Evolutionary conservation across 2,797 vertebrate species (phyloP).

Genomic region (Phaenicophaeus curvirostris): DNA sequence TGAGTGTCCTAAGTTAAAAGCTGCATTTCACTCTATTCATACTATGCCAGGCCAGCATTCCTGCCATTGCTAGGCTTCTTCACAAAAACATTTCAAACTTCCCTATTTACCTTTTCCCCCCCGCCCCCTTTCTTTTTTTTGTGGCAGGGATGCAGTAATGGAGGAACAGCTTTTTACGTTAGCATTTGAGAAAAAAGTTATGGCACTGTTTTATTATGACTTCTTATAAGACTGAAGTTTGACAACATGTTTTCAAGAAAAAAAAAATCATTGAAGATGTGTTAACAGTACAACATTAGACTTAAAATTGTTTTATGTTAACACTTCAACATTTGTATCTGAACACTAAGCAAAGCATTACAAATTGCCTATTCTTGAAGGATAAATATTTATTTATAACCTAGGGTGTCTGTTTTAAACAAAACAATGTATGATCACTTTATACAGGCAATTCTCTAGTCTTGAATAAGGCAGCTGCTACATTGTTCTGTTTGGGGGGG

Average conservation of each 20-base stretch:
- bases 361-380: conserved; percentile 34
- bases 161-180: background rate
- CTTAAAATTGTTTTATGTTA: no score
- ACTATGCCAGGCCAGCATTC: background rate
- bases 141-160: background rate
- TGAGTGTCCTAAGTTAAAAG: background rate
- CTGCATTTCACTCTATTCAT: background rate
- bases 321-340: no score
- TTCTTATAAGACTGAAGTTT: background rate
- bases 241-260: background rate
- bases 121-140: no score
- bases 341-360: conserved; percentile 32
- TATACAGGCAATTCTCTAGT: conserved; percentile 49
- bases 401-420: conserved; percentile 49
- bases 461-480: conserved; percentile 31
- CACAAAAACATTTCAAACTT: background rate
- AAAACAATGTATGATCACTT: conserved; percentile 44
- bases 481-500: background rate
- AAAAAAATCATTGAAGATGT: background rate
- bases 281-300: background rate
- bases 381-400: conserved; percentile 73
- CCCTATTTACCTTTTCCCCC: background rate
- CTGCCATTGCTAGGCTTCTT: background rate
- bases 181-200: background rate
- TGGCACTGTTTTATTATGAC: conserved; percentile 27